Conservation (phyloP, 2,888 invertebrate genomes). For the Diaprepes abbreviatus region DNA sequence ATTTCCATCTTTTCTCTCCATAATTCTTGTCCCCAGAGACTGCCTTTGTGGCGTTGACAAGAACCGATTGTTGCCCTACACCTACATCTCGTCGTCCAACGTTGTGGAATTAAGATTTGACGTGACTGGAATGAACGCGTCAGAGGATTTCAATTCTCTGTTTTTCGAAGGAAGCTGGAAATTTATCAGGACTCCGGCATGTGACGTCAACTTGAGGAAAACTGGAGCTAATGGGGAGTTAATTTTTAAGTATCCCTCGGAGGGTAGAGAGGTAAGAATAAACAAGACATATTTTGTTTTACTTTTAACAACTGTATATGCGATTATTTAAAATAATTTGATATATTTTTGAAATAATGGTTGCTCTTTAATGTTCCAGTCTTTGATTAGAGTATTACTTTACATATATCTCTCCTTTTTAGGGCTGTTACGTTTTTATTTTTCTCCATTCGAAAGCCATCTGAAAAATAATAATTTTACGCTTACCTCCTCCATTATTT, state of each 20-base stretch:
- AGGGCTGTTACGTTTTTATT: no score
- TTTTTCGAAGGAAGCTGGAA: constrained; percentile 89
- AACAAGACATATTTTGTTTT: no score
- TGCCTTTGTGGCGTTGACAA: constrained; percentile 80
- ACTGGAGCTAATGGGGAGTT: constrained; percentile 85
- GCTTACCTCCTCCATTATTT: no score
- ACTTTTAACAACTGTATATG: no score
- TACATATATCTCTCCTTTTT: no score
- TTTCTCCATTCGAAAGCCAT: no score
- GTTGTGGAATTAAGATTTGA: constrained; percentile 86
- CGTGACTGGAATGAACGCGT: constrained; percentile 85
- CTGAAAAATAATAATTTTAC: no score
- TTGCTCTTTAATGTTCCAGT: no score
- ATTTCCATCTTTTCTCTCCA: neutral
- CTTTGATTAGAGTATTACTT: no score
- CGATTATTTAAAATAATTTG: no score
- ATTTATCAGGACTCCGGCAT: constrained; percentile 79
- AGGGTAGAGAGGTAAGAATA: constrained; percentile 62
- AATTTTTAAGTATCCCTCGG: constrained; percentile 69
- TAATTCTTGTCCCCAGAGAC: constrained; percentile 65
- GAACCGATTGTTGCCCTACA: constrained; percentile 73
- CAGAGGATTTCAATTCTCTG: constrained; percentile 87
- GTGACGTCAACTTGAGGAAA: constrained; percentile 78
- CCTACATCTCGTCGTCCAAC: constrained; percentile 82
- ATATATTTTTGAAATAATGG: no score